A percentile compares a stretch with the other conserved stretches of the same genome.
Conservation (phyloP, 2,113 vertebrate species). For the Cololabis saira region DNA sequence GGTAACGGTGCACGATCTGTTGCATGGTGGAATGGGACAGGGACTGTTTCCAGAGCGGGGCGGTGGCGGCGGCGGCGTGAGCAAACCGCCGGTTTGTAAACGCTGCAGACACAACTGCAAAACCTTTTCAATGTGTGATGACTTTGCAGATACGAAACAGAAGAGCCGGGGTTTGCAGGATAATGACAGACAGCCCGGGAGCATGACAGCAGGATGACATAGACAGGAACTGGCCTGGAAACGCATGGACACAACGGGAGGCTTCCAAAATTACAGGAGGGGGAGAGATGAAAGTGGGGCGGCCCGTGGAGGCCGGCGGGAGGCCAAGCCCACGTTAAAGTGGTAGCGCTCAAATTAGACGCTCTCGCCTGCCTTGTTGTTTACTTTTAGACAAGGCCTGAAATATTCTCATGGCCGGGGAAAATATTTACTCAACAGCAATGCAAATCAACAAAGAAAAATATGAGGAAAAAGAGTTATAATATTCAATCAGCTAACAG, state of each 20-base stretch:
- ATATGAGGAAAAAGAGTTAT: constrained; percentile 16
- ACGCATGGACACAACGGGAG: constrained; percentile 54
- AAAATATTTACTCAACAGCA: not conserved
- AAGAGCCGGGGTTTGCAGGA: constrained; percentile 26
- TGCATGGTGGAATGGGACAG: not conserved
- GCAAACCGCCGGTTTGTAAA: not conserved
- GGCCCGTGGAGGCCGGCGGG: constrained; percentile 24
- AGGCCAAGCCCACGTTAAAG: constrained; percentile 49
- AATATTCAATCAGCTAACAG: too few species aligned
- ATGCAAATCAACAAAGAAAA: not conserved
- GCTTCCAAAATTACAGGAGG: constrained; percentile 64
- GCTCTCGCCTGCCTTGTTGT: not conserved
- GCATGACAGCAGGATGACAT: constrained; percentile 36
- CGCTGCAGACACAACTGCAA: constrained; percentile 2
- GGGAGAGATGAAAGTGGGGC: constrained; percentile 59
- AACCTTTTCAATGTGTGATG: constrained; percentile 2
- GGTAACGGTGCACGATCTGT: not conserved
- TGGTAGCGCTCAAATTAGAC: constrained; percentile 25
- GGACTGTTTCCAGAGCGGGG: not conserved
- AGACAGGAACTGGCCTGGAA: constrained; percentile 57
- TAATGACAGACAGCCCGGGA: constrained; percentile 51
- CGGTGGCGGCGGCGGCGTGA: constrained; percentile 1
- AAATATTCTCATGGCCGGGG: not conserved
- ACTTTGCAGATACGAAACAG: constrained; percentile 30
- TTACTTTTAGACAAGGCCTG: constrained; percentile 9